phyloP scores from a whole-genome alignment of 2,888 invertebrate genomes.

The Drosophila colorata region DNA sequence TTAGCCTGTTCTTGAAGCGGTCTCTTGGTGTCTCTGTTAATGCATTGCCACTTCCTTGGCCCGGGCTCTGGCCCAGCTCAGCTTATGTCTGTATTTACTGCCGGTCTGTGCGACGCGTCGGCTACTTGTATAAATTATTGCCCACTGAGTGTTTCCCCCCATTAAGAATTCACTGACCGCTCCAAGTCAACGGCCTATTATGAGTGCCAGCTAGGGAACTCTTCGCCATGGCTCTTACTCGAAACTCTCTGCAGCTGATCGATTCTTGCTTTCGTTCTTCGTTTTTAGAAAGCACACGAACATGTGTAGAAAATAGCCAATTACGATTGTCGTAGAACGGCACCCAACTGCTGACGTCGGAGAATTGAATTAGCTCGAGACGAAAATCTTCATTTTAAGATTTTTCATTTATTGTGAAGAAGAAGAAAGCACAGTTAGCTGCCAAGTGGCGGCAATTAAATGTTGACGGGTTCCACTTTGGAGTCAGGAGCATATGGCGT shows the following conservation, averaged over 20 bases:
- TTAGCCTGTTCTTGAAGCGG: conserved; percentile 60
- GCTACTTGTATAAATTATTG: conserved; percentile 77
- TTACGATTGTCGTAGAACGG: conserved; percentile 33
- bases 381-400: conserved; percentile 18
- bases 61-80: conserved; percentile 14
- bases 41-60: conserved; percentile 75
- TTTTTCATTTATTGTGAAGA: conserved; percentile 18
- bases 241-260: conserved; percentile 29
- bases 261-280: conserved; percentile 58
- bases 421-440: neutral
- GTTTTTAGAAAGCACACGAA: conserved; percentile 54
- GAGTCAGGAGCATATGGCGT: no score
- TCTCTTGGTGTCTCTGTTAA: conserved; percentile 59
- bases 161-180: conserved; percentile 83
- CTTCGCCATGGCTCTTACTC: conserved; percentile 48
- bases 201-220: conserved; percentile 56
- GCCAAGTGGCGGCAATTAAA: neutral
- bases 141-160: conserved; percentile 59
- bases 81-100: conserved; percentile 29
- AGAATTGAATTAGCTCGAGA: conserved; percentile 18
- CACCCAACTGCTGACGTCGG: conserved; percentile 14
- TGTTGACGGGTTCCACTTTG: no score
- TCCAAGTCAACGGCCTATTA: conserved; percentile 80
- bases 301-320: conserved; percentile 45
- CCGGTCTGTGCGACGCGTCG: conserved; percentile 49